phyloP scores from a whole-genome alignment of 2,113 vertebrate species.

The Galemys pyrenaicus region DNA sequence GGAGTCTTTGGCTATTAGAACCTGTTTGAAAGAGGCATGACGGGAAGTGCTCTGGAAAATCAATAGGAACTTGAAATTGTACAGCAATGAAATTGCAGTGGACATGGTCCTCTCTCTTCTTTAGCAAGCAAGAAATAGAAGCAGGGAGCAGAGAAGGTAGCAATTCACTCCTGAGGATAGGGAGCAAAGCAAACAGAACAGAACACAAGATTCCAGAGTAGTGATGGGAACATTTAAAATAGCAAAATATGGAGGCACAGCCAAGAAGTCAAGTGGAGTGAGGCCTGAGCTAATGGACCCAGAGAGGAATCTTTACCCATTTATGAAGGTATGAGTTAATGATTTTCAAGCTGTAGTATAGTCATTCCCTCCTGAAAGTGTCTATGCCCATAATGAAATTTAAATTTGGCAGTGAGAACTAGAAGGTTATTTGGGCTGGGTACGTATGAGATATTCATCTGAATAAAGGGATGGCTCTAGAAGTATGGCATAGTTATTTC shows the following conservation, averaged over 20 bases:
- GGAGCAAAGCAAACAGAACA: background rate
- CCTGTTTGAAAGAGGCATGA: background rate
- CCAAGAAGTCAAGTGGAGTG: background rate
- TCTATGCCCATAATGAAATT: constrained; percentile 40
- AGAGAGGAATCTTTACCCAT: background rate
- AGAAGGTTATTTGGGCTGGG: constrained; percentile 11
- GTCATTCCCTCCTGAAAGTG: constrained; percentile 15
- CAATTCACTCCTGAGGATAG: background rate
- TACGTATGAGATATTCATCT: constrained; percentile 24
- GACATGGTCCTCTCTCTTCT: background rate
- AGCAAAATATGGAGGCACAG: background rate
- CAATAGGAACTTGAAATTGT: background rate
- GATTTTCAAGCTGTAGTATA: background rate
- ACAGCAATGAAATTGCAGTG: background rate
- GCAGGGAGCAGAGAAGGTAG: background rate
- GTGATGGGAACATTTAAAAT: background rate
- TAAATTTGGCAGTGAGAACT: constrained; percentile 41
- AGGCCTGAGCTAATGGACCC: constrained; percentile 2
- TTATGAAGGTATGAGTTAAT: constrained; percentile 23
- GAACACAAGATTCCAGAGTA: background rate
- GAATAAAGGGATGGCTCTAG: background rate
- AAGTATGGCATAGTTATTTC: background rate
- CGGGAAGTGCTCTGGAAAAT: constrained; percentile 1
- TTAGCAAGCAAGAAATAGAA: background rate
- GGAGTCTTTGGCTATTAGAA: background rate